These are phyloP conservation scores for Crotalus tigris DNA, from an alignment of 2,113 vertebrate species.

Conservation along the genomic window DNA sequence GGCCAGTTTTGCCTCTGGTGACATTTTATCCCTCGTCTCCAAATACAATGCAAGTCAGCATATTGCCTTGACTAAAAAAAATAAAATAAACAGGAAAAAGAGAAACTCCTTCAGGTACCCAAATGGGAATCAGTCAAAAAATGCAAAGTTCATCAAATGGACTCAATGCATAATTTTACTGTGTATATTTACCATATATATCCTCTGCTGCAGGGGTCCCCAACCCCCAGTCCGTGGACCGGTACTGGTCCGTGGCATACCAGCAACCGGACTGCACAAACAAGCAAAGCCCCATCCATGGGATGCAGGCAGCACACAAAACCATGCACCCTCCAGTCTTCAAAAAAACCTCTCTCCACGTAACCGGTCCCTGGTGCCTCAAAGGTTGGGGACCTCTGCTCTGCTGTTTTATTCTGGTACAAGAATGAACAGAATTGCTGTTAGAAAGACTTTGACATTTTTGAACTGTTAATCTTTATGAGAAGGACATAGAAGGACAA, in stretches of 20 bases:
- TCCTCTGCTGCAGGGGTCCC: too few species aligned
- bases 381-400: too few species aligned
- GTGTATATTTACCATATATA: neutral
- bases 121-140: neutral
- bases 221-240: too few species aligned
- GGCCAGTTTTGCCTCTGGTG: neutral
- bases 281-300: too few species aligned
- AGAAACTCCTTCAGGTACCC: neutral
- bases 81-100: constrained; percentile 3
- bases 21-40: constrained; percentile 11
- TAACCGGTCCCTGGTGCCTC: too few species aligned
- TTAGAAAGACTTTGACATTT: neutral
- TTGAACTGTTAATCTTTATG: neutral
- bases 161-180: neutral
- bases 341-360: too few species aligned
- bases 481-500: neutral
- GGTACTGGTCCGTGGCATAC: too few species aligned
- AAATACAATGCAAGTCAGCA: neutral
- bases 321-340: too few species aligned
- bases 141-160: neutral
- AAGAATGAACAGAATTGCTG: too few species aligned
- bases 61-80: constrained; percentile 31
- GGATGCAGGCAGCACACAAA: too few species aligned
- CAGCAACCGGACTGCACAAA: too few species aligned
- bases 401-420: neutral